These are phyloP conservation scores for Girardinus metallicus DNA, from an alignment of 2,797 vertebrate genomes.

Conservation along the genomic window DNA sequence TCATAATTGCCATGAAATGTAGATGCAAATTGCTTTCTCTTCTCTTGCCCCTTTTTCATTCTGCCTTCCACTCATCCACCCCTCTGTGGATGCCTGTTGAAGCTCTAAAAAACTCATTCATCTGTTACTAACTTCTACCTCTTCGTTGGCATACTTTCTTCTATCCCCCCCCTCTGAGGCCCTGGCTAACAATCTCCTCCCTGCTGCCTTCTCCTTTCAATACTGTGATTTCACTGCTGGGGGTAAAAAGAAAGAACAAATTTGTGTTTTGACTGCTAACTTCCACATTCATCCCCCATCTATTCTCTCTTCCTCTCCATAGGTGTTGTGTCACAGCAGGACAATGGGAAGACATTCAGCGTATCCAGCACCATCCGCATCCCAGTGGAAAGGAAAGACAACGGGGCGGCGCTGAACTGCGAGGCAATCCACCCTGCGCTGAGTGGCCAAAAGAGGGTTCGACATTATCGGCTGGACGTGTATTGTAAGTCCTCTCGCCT, in stretches of 20 bases:
- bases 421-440: constrained; percentile 87
- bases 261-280: constrained; percentile 36
- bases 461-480: constrained; percentile 90
- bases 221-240: constrained; percentile 39
- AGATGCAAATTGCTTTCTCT: constrained; percentile 65
- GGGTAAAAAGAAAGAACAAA: neutral
- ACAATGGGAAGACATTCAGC: constrained; percentile 87
- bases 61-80: constrained; percentile 30
- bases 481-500: constrained; percentile 84
- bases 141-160: constrained; percentile 26
- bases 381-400: constrained; percentile 88
- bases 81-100: constrained; percentile 44
- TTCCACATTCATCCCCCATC: constrained; percentile 12
- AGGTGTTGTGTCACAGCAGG: constrained; percentile 89
- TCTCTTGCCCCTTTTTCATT: constrained; percentile 23
- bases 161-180: constrained; percentile 18
- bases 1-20: constrained; percentile 71
- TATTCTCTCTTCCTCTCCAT: constrained; percentile 16
- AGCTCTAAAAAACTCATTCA: constrained; percentile 46
- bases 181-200: constrained; percentile 21
- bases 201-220: neutral
- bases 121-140: constrained; percentile 39
- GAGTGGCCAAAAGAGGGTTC: constrained; percentile 84
- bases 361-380: constrained; percentile 87
- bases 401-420: constrained; percentile 87